These are phyloP conservation scores for Psittacara wagleri DNA, from an alignment of 2,113 vertebrate species.

Conservation along the genomic window DNA sequence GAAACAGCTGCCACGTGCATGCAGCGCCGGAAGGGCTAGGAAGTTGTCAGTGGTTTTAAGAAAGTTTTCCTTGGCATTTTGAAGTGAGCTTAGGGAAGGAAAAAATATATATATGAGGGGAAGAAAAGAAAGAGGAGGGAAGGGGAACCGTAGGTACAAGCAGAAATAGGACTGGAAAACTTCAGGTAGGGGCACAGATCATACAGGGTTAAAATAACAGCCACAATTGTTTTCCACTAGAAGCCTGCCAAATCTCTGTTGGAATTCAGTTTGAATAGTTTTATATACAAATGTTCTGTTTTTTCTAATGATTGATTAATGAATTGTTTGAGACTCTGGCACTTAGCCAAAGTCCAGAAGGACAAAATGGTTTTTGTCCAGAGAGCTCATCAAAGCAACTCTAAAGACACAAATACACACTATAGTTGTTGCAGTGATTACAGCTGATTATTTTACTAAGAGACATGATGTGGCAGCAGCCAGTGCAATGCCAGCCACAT, in stretches of 20 bases:
- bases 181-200: background rate
- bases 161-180: background rate
- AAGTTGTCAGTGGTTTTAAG: background rate
- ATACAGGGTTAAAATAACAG: background rate
- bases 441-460: background rate
- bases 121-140: background rate
- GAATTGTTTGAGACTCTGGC: background rate
- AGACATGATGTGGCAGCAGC: background rate
- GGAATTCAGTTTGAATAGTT: background rate
- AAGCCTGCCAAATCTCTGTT: background rate
- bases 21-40: background rate
- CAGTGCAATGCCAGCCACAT: background rate
- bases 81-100: background rate
- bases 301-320: conserved; percentile 1
- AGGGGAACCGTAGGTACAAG: background rate
- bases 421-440: background rate
- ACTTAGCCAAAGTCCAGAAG: background rate
- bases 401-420: background rate
- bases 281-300: background rate
- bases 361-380: background rate
- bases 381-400: background rate
- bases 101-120: background rate
- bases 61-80: background rate
- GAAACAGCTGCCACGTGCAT: background rate
- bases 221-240: background rate